A percentile compares a stretch with the other conserved stretches of the same genome.
Conservation (phyloP, 2,797 vertebrate genomes). For the Chiroxiphia lanceolata region DNA sequence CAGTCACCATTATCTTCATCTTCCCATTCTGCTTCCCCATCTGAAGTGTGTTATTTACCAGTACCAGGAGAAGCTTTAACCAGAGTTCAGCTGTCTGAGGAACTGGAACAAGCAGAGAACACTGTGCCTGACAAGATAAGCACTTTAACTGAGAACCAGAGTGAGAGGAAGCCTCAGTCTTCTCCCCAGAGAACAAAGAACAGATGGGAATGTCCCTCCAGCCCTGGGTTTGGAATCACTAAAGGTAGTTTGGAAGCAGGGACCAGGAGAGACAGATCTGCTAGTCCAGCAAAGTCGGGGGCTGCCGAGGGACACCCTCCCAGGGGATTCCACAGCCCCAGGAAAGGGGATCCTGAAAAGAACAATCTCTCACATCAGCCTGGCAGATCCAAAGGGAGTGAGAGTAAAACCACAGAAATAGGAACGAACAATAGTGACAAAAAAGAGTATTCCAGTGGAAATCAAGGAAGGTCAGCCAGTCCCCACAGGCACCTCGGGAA, state of each 20-base stretch:
- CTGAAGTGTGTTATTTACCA: conserved; percentile 77
- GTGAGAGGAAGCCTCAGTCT: conserved; percentile 67
- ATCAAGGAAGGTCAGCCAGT: conserved; percentile 73
- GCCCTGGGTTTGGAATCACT: conserved; percentile 64
- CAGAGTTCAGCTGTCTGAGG: conserved; percentile 70
- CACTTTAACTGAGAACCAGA: conserved; percentile 71
- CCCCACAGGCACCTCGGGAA: conserved; percentile 77
- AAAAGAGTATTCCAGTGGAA: conserved; percentile 47
- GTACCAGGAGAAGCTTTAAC: conserved; percentile 73
- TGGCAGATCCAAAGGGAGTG: conserved; percentile 63
- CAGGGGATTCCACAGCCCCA: conserved; percentile 33
- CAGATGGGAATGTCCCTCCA: conserved; percentile 55
- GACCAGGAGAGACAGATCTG: conserved; percentile 67
- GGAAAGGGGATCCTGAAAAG: conserved; percentile 44
- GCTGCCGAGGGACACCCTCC: conserved; percentile 3
- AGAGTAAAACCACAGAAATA: conserved; percentile 53
- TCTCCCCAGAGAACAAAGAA: conserved; percentile 66
- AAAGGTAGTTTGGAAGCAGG: conserved; percentile 50
- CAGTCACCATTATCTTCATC: conserved; percentile 80
- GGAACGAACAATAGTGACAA: neutral
- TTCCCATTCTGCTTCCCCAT: conserved; percentile 78
- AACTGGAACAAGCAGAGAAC: conserved; percentile 72
- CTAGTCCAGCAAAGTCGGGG: conserved; percentile 71
- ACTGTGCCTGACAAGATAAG: conserved; percentile 73
- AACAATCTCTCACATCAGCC: conserved; percentile 51